phyloP scores from a whole-genome alignment of 2,797 vertebrate species.

The Lepus townsendii region DNA sequence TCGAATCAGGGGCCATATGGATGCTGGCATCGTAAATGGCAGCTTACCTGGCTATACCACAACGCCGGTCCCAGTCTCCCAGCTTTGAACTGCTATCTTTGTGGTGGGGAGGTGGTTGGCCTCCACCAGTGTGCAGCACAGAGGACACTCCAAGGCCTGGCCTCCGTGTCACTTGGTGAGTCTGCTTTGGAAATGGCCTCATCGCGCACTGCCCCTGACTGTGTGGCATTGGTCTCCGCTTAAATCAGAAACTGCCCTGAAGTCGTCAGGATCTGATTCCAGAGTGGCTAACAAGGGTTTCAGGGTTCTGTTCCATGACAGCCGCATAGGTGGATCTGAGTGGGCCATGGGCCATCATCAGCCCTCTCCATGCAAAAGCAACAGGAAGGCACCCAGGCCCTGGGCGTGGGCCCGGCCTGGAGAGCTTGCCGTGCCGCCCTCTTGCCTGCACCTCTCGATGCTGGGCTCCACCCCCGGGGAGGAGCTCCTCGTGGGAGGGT shows the following conservation, averaged over 20 bases:
- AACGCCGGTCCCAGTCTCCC: too few species aligned
- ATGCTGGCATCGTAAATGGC: too few species aligned
- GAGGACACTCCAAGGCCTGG: neutral
- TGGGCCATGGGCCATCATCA: rapidly evolving
- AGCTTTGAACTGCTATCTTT: neutral
- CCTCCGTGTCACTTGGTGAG: neutral
- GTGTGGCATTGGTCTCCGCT: neutral
- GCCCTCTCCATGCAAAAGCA: neutral
- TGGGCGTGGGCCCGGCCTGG: rapidly evolving
- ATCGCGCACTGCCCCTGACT: neutral
- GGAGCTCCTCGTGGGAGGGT: neutral
- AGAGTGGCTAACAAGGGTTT: neutral
- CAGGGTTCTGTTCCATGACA: neutral
- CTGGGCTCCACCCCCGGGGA: neutral
- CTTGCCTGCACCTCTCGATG: rapidly evolving
- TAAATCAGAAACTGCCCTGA: neutral
- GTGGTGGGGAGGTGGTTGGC: neutral
- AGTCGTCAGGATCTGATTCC: neutral
- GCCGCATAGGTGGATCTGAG: neutral
- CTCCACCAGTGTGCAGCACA: neutral
- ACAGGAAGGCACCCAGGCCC: neutral
- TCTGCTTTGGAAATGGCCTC: neutral
- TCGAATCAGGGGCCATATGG: too few species aligned
- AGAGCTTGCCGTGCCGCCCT: rapidly evolving
- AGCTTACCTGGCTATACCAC: too few species aligned